Evolutionary conservation across 2,113 vertebrate species (phyloP).

Genomic region (Toxotes chatareus): DNA sequence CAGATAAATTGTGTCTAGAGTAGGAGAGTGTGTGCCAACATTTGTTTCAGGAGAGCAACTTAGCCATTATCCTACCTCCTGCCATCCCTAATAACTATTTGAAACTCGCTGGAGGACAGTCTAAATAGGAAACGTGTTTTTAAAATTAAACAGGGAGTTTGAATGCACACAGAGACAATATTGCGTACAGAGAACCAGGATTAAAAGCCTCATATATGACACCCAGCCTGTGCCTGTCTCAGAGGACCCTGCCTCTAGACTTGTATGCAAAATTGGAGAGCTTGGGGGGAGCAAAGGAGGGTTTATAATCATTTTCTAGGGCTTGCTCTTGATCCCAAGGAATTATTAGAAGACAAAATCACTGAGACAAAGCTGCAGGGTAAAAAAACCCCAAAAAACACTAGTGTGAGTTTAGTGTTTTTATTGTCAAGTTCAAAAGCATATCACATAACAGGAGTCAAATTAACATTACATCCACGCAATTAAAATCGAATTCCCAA

Average conservation of each 20-base stretch:
- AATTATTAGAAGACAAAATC: conserved; percentile 33
- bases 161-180: conserved; percentile 59
- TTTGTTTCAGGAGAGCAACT: conserved; percentile 10
- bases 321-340: conserved; percentile 11
- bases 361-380: conserved; percentile 17
- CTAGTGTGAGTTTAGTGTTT: conserved; percentile 17
- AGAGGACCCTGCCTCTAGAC: conserved; percentile 14
- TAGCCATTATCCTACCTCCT: conserved; percentile 8
- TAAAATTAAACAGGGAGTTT: conserved; percentile 70
- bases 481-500: conserved; percentile 39
- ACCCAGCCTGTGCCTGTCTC: conserved; percentile 23
- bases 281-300: neutral
- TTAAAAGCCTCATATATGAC: conserved; percentile 50
- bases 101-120: conserved; percentile 35
- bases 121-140: conserved; percentile 21
- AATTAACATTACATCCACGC: conserved; percentile 45
- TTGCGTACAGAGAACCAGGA: conserved; percentile 19
- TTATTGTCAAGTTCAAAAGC: conserved; percentile 65
- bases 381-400: neutral
- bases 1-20: neutral
- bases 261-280: conserved; percentile 38
- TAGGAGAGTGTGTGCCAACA: neutral
- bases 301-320: conserved; percentile 24
- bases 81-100: conserved; percentile 45
- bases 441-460: conserved; percentile 40